phyloP scores from a whole-genome alignment of 2,888 invertebrate species.

The Strigamia transsilvanica region DNA sequence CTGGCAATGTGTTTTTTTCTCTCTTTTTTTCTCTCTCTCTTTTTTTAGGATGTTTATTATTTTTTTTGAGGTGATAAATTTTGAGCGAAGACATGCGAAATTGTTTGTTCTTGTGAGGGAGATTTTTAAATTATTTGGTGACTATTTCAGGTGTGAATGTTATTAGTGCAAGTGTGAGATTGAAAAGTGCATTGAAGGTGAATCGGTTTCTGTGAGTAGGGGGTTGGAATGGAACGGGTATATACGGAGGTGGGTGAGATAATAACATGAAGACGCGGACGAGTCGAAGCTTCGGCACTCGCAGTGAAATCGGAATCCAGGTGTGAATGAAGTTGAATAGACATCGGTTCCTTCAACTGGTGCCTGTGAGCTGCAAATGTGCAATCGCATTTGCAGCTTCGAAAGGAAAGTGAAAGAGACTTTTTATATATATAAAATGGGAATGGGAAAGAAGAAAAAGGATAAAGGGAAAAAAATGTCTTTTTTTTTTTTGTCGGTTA shows the following conservation, averaged over 20 bases:
- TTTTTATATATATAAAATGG: constrained; percentile 17
- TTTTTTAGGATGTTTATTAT: constrained; percentile 39
- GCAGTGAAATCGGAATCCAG: constrained; percentile 50
- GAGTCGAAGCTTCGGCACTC: constrained; percentile 48
- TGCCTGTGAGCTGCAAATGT: constrained; percentile 35
- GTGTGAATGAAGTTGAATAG: constrained; percentile 49
- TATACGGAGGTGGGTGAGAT: constrained; percentile 4
- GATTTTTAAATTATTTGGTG: constrained; percentile 10
- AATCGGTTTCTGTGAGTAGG: neutral
- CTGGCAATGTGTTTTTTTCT: constrained; percentile 28
- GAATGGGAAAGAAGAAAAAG: neutral
- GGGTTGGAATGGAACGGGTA: constrained; percentile 28
- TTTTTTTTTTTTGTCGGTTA: constrained; percentile 23
- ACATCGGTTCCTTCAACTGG: constrained; percentile 35
- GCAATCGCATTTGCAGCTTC: constrained; percentile 47
- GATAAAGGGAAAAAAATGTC: neutral
- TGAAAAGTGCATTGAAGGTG: constrained; percentile 40
- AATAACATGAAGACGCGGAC: constrained; percentile 36
- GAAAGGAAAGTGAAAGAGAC: constrained; percentile 27
- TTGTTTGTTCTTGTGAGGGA: neutral
- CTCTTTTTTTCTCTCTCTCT: neutral
- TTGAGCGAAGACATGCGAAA: constrained; percentile 14
- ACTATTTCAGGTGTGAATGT: constrained; percentile 47
- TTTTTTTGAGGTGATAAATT: constrained; percentile 34
- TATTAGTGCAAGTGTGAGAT: constrained; percentile 28